Base-by-base conservation (phyloP, 2,797 vertebrate genomes). In the Onychomys arenicola region DNA sequence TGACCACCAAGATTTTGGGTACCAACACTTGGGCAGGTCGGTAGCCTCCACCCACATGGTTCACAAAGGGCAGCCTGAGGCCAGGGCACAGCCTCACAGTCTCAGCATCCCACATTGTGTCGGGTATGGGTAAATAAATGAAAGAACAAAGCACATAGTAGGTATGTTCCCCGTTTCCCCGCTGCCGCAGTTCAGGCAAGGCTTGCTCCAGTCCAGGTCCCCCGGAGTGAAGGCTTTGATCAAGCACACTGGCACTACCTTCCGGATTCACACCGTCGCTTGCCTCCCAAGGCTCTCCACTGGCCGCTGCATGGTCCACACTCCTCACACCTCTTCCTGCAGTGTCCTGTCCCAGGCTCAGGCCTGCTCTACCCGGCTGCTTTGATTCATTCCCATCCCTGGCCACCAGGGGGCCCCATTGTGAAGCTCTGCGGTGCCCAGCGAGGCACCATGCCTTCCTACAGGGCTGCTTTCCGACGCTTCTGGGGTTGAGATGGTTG, bases 401-500 rank as follows among this genome's bases (percentile, higher is more conserved):
- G 43, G 9, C 34, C 27, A 55, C 49, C 40, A 40, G 81, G 21
- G n/a, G 69, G 67, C 29, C 25, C 37, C 12, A 1, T 61, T 29
- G 37, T 32, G 34, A 63, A 73, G 55, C 87, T 61, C 4, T 7
- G 7, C 3, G 55, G 37, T 5, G 27, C 25, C 77, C 55, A 0
- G 25, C 4, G 55, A 34, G 84, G 75, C 43, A 0, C 46, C 16
- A 0, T 1, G 32, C 49, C 12, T 65, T 61, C 77, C 76, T 25
- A 59, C 12, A 37, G 23, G 10, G 67, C 23, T 27, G 17, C 27
- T 11, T 46, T 23, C 29, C 21, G 40, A 11, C 0, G 19, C 80
- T 3, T 57, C 1, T 46, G 59, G 0, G 0, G 13, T 71, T 57
- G 82, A 37, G 17, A n/a, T 49, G 1, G 49, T 46, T 7, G 9